Conservation (phyloP, 1,140 invertebrate genomes). For the Brachionus calyciflorus region DNA sequence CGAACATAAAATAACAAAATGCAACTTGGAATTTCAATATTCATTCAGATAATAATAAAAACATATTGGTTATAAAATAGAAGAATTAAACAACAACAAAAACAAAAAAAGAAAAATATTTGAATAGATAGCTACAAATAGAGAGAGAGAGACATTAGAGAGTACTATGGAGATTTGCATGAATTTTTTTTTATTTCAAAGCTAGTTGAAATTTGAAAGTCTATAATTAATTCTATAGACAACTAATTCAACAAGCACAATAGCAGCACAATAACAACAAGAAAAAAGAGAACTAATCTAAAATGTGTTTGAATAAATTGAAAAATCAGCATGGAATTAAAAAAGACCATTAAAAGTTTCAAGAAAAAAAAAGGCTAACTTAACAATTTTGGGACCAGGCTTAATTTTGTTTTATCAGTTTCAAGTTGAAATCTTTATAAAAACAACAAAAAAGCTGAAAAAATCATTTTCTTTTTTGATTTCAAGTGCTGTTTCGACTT, state of each 20-base stretch:
- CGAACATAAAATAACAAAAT: constrained; percentile 3
- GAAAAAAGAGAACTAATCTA: background rate
- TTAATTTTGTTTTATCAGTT: too few species aligned
- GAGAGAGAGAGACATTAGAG: constrained; percentile 28
- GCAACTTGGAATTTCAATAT: constrained; percentile 17
- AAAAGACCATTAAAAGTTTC: too few species aligned
- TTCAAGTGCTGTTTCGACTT: too few species aligned
- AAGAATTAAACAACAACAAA: too few species aligned
- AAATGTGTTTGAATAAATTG: constrained; percentile 23
- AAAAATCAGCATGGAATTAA: constrained; percentile 19
- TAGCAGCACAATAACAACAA: too few species aligned
- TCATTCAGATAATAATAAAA: constrained; percentile 17
- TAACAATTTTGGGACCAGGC: too few species aligned
- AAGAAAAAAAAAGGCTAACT: too few species aligned
- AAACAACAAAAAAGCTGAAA: too few species aligned
- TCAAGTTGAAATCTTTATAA: too few species aligned
- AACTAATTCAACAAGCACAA: constrained; percentile 8
- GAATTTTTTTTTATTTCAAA: constrained; percentile 1
- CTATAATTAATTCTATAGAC: constrained; percentile 40
- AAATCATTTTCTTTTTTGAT: too few species aligned
- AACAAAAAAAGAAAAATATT: background rate
- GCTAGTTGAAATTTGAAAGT: background rate
- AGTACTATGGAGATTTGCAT: constrained; percentile 24
- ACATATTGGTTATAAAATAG: background rate
- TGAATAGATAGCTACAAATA: constrained; percentile 35